Conservation (phyloP, 1,140 invertebrate species). For the Linepithema humile region DNA sequence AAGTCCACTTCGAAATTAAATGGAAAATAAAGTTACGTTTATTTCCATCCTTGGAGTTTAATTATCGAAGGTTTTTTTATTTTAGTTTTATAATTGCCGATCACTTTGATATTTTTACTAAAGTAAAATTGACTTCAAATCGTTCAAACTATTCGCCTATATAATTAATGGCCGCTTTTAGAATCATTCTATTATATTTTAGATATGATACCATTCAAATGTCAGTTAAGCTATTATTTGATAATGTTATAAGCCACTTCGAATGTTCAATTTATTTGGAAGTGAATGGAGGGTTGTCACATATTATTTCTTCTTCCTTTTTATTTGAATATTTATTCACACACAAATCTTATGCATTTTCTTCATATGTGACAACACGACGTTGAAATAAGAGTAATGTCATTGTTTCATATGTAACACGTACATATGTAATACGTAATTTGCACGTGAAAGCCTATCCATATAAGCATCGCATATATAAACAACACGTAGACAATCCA, state of each 20-base stretch:
- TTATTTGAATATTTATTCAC: not conserved
- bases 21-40: not conserved
- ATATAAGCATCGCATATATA: not conserved
- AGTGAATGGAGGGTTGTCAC: not conserved
- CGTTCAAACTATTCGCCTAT: not conserved
- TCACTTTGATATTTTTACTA: not conserved
- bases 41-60: not conserved
- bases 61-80: not conserved
- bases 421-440: not conserved
- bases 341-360: not conserved
- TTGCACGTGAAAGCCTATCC: not conserved
- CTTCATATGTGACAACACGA: not conserved
- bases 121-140: not conserved
- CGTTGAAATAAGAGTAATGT: not conserved
- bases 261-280: not conserved
- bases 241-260: too few relatives aligned
- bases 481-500: not conserved
- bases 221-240: too few relatives aligned
- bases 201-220: not conserved
- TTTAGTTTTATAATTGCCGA: not conserved
- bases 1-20: slow-evolving; percentile 7
- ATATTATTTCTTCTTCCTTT: not conserved
- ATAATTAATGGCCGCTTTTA: not conserved
- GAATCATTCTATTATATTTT: not conserved
- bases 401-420: not conserved